Base-by-base conservation (phyloP, 2,888 invertebrate genomes). In the Pyrrhosoma nymphula region DNA sequence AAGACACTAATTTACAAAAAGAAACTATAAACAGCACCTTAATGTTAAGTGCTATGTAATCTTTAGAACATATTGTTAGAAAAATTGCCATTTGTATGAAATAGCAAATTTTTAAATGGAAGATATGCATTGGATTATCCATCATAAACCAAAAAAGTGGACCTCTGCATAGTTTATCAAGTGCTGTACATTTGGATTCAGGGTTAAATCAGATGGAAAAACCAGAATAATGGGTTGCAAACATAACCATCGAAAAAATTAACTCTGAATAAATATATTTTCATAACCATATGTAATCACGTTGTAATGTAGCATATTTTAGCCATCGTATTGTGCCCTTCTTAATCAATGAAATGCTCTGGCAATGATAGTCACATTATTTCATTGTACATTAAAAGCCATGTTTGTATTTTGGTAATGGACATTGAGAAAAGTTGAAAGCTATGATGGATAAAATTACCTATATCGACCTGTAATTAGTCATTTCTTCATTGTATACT, bases 201-300 rank as follows among this genome's bases (percentile, higher is more conserved):
- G 60, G 60, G 60, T 91, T 60, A 56, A 90, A 60, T 35, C 35
- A 35, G 39, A 23, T 91, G 60, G n/a, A 90, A 90, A 35, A 60
- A 91, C 35, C 56, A 35, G n/a, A 30, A 30, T 1, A 30, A 90
- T 20, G 20, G 56, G 35, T 35, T 60, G 35, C 35, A 60, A 91
- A 35, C 60, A 91, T 91, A 60, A 26, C 39, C 55, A 91, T 23
- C 14, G 39, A 55, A 20, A 35, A 4, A 60, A 60, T 35, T 35
- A 20, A 91, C 56, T 35, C 39, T 35, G n/a, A 60, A 91, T 56
- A 91, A 60, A 91, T 91, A 91, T 60, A 91, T 91, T 60, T 91
- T 60, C 60, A 91, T 91, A 91, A 35, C 60, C 60, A 60, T n/a
- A 91, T 55, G 56, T 60, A 60, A 60, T 60, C 60, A 91, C 35